Conservation (phyloP, 2,797 vertebrate species). For the Alca torda region DNA sequence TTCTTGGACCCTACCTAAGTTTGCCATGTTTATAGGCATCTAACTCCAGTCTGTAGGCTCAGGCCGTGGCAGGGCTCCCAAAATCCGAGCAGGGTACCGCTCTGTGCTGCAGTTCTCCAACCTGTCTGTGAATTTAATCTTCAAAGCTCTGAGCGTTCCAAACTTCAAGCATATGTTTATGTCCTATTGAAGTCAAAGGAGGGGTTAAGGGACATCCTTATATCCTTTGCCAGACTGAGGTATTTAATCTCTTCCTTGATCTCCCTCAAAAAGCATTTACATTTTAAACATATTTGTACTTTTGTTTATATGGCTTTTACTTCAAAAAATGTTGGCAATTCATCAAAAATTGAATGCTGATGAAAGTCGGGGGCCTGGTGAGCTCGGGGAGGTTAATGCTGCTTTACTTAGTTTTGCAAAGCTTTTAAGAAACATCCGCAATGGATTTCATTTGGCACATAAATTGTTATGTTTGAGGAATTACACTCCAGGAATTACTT, state of each 20-base stretch:
- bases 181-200: neutral
- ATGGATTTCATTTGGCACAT: constrained; percentile 18
- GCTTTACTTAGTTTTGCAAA: neutral
- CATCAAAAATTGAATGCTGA: constrained; percentile 32
- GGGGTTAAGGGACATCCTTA: neutral
- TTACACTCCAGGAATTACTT: neutral
- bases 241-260: constrained; percentile 46
- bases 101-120: neutral
- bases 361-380: neutral
- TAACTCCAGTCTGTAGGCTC: neutral
- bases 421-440: constrained; percentile 10
- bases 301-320: constrained; percentile 35
- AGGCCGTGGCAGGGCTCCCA: neutral
- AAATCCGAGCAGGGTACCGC: neutral
- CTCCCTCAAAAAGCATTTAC: constrained; percentile 11
- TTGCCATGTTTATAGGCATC: neutral
- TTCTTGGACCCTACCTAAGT: neutral
- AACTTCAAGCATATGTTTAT: constrained; percentile 17
- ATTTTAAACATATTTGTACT: constrained; percentile 42
- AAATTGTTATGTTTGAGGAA: constrained; percentile 24
- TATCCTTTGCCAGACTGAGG: constrained; percentile 25
- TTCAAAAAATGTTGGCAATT: constrained; percentile 50
- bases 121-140: neutral
- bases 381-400: neutral
- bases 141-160: neutral